phyloP scores from a whole-genome alignment of 2,113 vertebrate genomes.

The Xenus cinereus region DNA sequence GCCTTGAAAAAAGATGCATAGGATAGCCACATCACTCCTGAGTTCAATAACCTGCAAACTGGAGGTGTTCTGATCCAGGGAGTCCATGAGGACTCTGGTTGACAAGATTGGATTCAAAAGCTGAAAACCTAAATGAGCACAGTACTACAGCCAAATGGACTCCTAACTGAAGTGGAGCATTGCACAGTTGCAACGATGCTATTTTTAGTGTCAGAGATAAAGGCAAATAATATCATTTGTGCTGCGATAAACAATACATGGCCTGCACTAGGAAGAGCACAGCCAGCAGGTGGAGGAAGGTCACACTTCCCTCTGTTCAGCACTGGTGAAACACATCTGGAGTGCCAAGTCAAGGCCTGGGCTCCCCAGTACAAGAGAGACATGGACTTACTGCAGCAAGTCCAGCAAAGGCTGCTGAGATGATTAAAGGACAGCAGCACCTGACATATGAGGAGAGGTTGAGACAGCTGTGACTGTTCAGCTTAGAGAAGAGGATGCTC shows the following conservation, averaged over 20 bases:
- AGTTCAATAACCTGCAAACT: not conserved
- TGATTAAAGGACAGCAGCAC: not conserved
- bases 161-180: not conserved
- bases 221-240: not conserved
- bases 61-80: not conserved
- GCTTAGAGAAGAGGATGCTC: not conserved
- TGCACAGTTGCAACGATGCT: not conserved
- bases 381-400: not conserved
- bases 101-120: not conserved
- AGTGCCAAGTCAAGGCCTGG: not conserved
- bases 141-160: not conserved
- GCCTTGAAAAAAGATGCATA: not conserved
- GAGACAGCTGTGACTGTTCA: not conserved
- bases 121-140: not conserved
- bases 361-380: not conserved
- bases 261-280: not conserved
- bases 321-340: not conserved
- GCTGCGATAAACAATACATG: not conserved
- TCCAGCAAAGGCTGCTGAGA: not conserved
- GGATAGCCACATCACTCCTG: not conserved
- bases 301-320: not conserved
- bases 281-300: not conserved
- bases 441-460: not conserved
- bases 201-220: not conserved
- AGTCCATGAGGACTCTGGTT: not conserved